Conservation (phyloP, 2,113 vertebrate genomes). For the Dolichotis patagonum region DNA sequence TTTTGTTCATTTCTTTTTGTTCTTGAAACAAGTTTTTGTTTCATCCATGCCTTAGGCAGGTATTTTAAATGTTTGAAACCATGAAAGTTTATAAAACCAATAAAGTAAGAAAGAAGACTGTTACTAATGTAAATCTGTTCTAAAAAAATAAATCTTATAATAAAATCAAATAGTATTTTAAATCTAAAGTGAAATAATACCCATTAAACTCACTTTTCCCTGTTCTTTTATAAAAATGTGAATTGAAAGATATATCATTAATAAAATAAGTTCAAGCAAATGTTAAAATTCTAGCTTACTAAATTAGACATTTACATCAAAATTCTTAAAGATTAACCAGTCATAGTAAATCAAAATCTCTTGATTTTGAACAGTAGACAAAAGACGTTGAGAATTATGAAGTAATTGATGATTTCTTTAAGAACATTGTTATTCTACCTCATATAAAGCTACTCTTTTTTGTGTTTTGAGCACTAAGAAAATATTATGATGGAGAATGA, state of each 20-base stretch:
- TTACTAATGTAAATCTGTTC: background rate
- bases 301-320: background rate
- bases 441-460: background rate
- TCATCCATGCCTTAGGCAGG: background rate
- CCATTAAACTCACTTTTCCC: background rate
- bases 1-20: conserved; percentile 49
- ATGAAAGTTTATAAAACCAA: background rate
- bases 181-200: background rate
- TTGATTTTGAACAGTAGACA: background rate
- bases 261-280: background rate
- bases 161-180: no score
- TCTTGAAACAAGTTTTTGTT: conserved; percentile 48
- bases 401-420: background rate
- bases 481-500: background rate
- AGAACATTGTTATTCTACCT: background rate
- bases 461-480: background rate
- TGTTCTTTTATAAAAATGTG: background rate
- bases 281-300: background rate
- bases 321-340: background rate
- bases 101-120: background rate
- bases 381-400: background rate
- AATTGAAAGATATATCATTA: background rate
- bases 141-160: background rate
- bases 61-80: background rate
- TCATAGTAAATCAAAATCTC: background rate